phyloP scores from a whole-genome alignment of 2,888 invertebrate genomes.

The Cerastoderma edule region DNA sequence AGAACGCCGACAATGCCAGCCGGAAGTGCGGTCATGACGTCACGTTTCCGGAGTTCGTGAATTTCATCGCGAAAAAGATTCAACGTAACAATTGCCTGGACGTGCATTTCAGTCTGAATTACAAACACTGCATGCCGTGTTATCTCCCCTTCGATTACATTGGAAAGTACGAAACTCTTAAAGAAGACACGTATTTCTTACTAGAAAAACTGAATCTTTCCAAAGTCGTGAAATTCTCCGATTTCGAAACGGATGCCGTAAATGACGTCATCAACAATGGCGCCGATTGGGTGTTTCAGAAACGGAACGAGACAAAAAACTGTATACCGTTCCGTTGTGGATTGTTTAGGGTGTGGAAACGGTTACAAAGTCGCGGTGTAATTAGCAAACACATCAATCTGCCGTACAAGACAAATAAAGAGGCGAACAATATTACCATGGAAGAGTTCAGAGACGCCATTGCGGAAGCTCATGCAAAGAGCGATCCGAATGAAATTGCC shows the following conservation, averaged over 20 bases:
- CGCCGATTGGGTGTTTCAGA: slow-evolving; percentile 33
- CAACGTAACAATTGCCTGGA: slow-evolving; percentile 39
- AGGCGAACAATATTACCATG: slow-evolving; percentile 34
- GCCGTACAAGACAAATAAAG: slow-evolving; percentile 38
- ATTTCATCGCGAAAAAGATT: slow-evolving; percentile 45
- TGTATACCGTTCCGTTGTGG: slow-evolving; percentile 52
- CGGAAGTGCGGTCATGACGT: slow-evolving; percentile 61
- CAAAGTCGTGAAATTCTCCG: slow-evolving; percentile 6
- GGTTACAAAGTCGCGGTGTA: slow-evolving; percentile 60
- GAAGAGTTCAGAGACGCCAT: slow-evolving; percentile 35
- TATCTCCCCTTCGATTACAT: slow-evolving; percentile 57
- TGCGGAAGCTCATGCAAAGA: slow-evolving; percentile 27
- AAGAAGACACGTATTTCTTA: slow-evolving; percentile 58
- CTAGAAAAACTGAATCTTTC: slow-evolving; percentile 41
- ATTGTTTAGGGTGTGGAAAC: slow-evolving; percentile 55
- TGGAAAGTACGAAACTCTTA: slow-evolving; percentile 63
- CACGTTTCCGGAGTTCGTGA: slow-evolving; percentile 63
- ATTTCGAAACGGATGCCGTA: slow-evolving; percentile 28
- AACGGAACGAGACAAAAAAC: slow-evolving; percentile 28
- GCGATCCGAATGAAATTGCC: slow-evolving; percentile 20
- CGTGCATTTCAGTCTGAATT: slow-evolving; percentile 63
- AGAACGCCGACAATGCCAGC: slow-evolving; percentile 30
- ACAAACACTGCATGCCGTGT: slow-evolving; percentile 65
- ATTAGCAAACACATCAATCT: slow-evolving; percentile 49
- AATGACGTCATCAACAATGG: slow-evolving; percentile 32